Evolutionary conservation across 1,140 invertebrate genomes (phyloP), one percentile per base, ranked within the genome.

Genomic region (Asobara japonica): DNA sequence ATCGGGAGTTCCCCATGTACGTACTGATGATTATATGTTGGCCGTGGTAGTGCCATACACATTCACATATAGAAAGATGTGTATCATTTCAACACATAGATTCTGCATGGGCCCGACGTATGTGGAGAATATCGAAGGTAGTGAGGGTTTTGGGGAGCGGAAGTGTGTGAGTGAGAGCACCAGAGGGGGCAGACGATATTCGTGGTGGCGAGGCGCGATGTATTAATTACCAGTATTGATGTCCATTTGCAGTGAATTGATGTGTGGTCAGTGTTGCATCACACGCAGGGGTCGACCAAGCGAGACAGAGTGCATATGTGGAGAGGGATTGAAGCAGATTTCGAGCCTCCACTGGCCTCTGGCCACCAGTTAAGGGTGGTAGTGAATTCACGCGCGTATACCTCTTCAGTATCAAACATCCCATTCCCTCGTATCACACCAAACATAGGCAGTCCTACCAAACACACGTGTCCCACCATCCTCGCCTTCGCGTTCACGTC

Each of bases 221-320:
- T 88, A 88, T 88, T 88, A 87, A 88, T 88, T 88, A 88, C 85
- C 84, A 80, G 84, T 87, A 88, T 88, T 88, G 86, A 88, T 88
- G 86, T 88, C 86, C 86, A 87, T 88, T 88, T 88, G 82, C 84
- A 88, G 84, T 86, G 85, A 87, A 88, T 88, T 88, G 86, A 88
- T 88, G 86, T 86, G 86, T 87, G 86, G 86, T 87, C 84, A 84
- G 82, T 83, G 84, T 85, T 85, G 84, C 84, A 87, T 85, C 86
- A 86, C 83, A 80, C 81, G 76, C 84, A 85, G 84, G 84, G 85
- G 84, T 84, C 79, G 83, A 83, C 79, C 81, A 78, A 79, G 77
- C 81, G 81, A 84, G 82, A 83, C 81, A 73, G 75, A 72, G 72
- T 76, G 70, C 71, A 65, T 71, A 72, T 56, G 33, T 33, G 25